Evolutionary conservation across 2,113 vertebrate genomes (phyloP).

Genomic region (Prunella himalayana): DNA sequence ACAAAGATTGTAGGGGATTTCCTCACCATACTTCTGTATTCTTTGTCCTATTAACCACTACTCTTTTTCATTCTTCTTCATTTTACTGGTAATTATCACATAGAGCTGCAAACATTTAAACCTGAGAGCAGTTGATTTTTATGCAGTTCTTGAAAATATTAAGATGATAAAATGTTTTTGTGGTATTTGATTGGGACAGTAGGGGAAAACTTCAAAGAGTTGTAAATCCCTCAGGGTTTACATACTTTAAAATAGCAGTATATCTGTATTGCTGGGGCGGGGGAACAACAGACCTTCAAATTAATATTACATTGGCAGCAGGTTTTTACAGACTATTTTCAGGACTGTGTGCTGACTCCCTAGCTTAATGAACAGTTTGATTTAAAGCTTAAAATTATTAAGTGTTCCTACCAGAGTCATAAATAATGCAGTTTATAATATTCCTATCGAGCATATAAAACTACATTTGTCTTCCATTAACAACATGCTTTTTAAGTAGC

Average conservation of each 20-base stretch:
- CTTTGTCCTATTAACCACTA: not conserved
- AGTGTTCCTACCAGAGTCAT: conserved; percentile 67
- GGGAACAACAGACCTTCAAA: conserved; percentile 47
- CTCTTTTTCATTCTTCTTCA: not conserved
- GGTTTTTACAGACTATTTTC: conserved; percentile 62
- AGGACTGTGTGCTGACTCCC: conserved; percentile 27
- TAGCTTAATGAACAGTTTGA: conserved; percentile 73
- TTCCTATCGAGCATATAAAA: conserved; percentile 72
- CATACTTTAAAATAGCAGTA: conserved; percentile 40
- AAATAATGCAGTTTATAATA: conserved; percentile 79
- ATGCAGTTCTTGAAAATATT: not conserved
- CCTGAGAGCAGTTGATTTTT: not conserved
- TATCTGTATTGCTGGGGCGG: not conserved
- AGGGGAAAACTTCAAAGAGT: conserved; percentile 38
- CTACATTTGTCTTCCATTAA: conserved; percentile 77
- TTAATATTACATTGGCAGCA: conserved; percentile 61
- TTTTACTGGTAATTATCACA: not conserved
- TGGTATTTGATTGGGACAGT: not conserved
- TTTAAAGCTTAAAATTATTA: conserved; percentile 75
- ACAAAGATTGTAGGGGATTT: not conserved
- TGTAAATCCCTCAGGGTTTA: conserved; percentile 5
- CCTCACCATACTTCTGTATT: not conserved
- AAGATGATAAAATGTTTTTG: not conserved
- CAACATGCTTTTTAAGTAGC: conserved; percentile 66
- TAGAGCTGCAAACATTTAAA: not conserved